Base-by-base conservation (phyloP, 1,140 invertebrate genomes). In the Calliopsis andreniformis region DNA sequence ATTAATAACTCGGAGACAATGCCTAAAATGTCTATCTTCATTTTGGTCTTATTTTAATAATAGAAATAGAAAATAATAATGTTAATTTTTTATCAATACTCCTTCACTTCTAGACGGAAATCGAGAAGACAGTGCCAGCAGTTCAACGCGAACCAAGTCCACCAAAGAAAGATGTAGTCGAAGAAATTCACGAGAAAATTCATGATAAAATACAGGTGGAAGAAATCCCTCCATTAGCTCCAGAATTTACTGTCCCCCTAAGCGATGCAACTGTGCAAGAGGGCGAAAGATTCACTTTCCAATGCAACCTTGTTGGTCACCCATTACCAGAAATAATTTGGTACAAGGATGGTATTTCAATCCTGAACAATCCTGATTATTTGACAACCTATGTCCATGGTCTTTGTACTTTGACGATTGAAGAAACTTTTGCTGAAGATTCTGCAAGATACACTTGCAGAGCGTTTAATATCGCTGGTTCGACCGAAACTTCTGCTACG, bases 371-470 rank as follows among this genome's bases (percentile, higher is more conserved):
- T 91, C 94, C 94, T 5, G 95, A 96, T 82, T 96, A 96, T 83
- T 92, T 93, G 75, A 95, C 94, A 0, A 92, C 88, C 25, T 91
- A 91, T 43, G 86, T 92, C 51, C 89, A 92, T 62, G 94, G 94
- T 0, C 72, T 93, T n/a, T 95, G 94, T 42, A 93, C 92, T 12
- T 88, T 97, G 8, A 95, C 93, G 0, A 96, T 97, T 76, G 96
- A 96, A 79, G 96, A 97, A 90, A 96, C 95, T 1, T 97, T 97
- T 83, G 93, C 95, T 10, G 96, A 97, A 89, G 97, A 98, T 89
- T 96, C 96, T 2, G 96, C 96, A 0, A 93, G 92, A 45, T 98
- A 97, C 85, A 96, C 94, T 1, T 96, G 96, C 76, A 93, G 93
- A 81, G 96, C 95, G 28, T 93, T 89, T 5, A 97, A 97, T 89